phyloP scores from a whole-genome alignment of 2,797 vertebrate species.

The Sebastolobus alascanus region DNA sequence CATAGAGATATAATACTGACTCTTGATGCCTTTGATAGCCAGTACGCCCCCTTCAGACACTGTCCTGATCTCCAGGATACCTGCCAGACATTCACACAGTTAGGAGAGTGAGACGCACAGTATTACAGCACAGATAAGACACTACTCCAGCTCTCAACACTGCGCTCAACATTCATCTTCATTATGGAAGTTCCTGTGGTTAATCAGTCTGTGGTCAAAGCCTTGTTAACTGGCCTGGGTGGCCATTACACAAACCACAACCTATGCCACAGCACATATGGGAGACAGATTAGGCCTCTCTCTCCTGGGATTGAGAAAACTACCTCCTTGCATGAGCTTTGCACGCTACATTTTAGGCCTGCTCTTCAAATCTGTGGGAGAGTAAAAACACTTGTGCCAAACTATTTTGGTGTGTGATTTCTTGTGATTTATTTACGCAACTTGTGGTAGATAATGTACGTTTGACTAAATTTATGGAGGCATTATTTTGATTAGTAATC shows the following conservation, averaged over 20 bases:
- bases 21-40: constrained; percentile 98
- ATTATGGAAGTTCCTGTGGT: constrained; percentile 74
- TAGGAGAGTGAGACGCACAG: constrained; percentile 31
- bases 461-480: not conserved
- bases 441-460: not conserved
- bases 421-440: constrained; percentile 18
- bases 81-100: constrained; percentile 82
- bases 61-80: constrained; percentile 98
- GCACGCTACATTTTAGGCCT: constrained; percentile 66
- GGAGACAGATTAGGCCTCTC: constrained; percentile 73
- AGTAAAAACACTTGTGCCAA: constrained; percentile 32
- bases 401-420: constrained; percentile 24
- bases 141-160: constrained; percentile 29
- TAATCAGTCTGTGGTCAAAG: constrained; percentile 72
- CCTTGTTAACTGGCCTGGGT: constrained; percentile 79
- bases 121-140: constrained; percentile 54
- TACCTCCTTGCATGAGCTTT: constrained; percentile 65
- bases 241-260: constrained; percentile 76
- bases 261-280: constrained; percentile 73
- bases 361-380: constrained; percentile 51
- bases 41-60: constrained; percentile 96
- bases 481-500: not conserved
- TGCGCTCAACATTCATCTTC: constrained; percentile 68
- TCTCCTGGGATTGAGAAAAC: constrained; percentile 70
- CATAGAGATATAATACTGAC: constrained; percentile 97